Percentiles rank a stretch among this genome's conserved stretches.
These are phyloP conservation scores for Platynereis dumerilii DNA, from an alignment of 2,888 invertebrate species.

Conservation along the genomic window DNA sequence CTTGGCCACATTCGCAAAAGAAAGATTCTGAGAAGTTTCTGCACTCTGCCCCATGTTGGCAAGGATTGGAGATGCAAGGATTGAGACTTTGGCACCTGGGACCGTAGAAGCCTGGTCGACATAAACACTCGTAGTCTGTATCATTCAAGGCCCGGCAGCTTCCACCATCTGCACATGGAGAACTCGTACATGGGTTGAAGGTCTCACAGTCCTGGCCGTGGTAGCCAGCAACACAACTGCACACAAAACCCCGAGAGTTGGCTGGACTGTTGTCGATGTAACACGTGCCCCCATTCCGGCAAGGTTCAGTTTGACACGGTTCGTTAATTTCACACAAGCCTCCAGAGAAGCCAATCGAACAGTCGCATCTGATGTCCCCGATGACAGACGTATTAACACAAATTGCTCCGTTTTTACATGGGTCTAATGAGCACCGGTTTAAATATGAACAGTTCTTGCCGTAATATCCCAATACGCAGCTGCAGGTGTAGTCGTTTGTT, in stretches of 20 bases:
- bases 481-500: too few relatives aligned
- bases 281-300: conserved; percentile 90
- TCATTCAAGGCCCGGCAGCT: conserved; percentile 37
- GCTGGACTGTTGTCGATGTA: conserved; percentile 49
- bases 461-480: conserved; percentile 41
- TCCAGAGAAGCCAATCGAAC: conserved; percentile 47
- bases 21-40: conserved; percentile 37
- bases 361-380: conserved; percentile 40
- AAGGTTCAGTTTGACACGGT: conserved; percentile 74
- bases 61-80: conserved; percentile 47
- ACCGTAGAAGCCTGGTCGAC: conserved; percentile 37
- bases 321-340: conserved; percentile 42
- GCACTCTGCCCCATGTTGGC: conserved; percentile 52
- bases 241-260: conserved; percentile 27
- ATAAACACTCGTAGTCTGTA: conserved; percentile 36
- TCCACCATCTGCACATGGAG: conserved; percentile 41
- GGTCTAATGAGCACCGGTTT: conserved; percentile 43
- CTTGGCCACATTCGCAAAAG: conserved; percentile 11
- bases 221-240: conserved; percentile 45
- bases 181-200: conserved; percentile 36
- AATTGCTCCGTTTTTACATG: conserved; percentile 46
- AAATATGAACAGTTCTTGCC: conserved; percentile 47
- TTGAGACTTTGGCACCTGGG: conserved; percentile 37
- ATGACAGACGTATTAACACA: conserved; percentile 36
- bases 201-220: conserved; percentile 48